Percentiles rank a stretch among this genome's conserved stretches.
Conservation (phyloP, 2,797 vertebrate species). For the Apodemus agrarius region DNA sequence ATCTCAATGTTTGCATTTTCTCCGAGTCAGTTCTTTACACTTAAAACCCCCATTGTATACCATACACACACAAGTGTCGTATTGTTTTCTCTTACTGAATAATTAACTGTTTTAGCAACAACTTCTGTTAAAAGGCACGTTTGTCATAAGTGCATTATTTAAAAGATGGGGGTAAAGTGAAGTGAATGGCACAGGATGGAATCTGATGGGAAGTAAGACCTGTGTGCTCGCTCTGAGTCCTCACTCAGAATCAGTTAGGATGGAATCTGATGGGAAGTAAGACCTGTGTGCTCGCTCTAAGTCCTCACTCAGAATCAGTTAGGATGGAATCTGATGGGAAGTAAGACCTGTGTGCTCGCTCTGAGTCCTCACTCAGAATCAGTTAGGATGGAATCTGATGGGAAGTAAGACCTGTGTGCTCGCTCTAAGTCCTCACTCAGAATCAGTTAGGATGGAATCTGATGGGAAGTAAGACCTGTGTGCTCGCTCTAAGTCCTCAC, state of each 20-base stretch:
- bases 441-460: background rate
- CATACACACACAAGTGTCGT: background rate
- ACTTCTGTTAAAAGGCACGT: background rate
- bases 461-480: background rate
- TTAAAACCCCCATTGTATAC: background rate
- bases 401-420: too few relatives aligned
- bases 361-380: too few relatives aligned
- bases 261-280: too few relatives aligned
- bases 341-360: too few relatives aligned
- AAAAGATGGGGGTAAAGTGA: background rate
- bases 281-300: too few relatives aligned
- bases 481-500: background rate
- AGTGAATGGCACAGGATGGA: background rate
- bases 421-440: too few relatives aligned
- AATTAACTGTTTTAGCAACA: background rate
- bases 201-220: background rate
- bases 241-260: too few relatives aligned
- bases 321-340: too few relatives aligned
- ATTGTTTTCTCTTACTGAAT: conserved; percentile 1
- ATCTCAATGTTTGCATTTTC: conserved; percentile 30
- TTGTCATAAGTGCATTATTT: background rate
- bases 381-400: too few relatives aligned
- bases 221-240: background rate
- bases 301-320: too few relatives aligned
- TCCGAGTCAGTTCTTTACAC: background rate